Evolutionary conservation across 2,797 vertebrate genomes (phyloP).

Genomic region (Myotis daubentonii): DNA sequence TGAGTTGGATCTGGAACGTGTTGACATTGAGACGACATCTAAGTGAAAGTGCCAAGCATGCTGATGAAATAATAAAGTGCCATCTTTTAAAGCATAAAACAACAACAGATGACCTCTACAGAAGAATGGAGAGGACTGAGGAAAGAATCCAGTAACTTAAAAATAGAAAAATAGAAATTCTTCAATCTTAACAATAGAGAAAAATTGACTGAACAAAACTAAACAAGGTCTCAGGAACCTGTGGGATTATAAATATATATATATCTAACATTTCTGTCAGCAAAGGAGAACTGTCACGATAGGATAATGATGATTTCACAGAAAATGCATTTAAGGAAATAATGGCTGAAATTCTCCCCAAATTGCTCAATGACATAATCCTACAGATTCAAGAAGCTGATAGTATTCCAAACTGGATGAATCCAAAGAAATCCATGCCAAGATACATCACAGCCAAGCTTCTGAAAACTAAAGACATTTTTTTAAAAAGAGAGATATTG

Average conservation of each 20-base stretch:
- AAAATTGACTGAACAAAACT: constrained; percentile 20
- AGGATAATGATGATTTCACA: background rate
- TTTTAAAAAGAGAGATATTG: background rate
- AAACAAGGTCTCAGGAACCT: background rate
- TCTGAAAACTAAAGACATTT: background rate
- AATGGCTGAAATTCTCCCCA: constrained; percentile 21
- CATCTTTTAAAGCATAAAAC: background rate
- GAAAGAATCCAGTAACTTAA: constrained; percentile 48
- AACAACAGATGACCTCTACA: background rate
- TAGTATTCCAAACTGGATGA: background rate
- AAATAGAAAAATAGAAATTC: constrained; percentile 6
- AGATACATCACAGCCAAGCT: constrained; percentile 31
- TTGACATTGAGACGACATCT: background rate
- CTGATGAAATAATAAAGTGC: background rate
- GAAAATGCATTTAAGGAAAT: constrained; percentile 20
- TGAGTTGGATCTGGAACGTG: accelerated
- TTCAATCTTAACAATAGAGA: constrained; percentile 5
- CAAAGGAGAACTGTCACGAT: background rate
- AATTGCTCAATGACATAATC: constrained; percentile 38
- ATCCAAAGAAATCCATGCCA: constrained; percentile 21
- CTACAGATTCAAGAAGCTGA: constrained; percentile 28
- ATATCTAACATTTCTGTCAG: background rate
- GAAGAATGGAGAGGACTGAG: constrained; percentile 19
- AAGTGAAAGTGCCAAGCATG: background rate
- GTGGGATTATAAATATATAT: background rate